Evolutionary conservation across 2,113 vertebrate genomes (phyloP).

Genomic region (Aviceda subcristata): DNA sequence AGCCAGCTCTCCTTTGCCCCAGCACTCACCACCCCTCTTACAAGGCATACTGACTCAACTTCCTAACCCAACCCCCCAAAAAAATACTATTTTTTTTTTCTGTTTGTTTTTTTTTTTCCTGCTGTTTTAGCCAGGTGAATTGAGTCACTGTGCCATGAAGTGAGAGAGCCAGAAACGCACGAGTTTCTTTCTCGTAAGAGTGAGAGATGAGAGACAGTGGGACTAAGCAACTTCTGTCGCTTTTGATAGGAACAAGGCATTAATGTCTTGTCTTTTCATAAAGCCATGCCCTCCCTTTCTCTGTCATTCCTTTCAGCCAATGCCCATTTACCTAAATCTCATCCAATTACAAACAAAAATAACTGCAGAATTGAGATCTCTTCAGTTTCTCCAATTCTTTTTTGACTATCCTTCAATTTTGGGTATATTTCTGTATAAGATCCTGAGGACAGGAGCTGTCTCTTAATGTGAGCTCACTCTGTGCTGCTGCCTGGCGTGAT

Average conservation of each 20-base stretch:
- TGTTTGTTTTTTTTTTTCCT: background rate
- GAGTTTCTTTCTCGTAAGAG: background rate
- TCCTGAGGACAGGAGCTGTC: background rate
- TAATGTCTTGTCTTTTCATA: background rate
- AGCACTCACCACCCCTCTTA: rapidly evolving
- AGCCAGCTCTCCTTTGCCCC: background rate
- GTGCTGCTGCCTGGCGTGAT: background rate
- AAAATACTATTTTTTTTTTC: rapidly evolving
- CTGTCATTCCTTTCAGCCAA: background rate
- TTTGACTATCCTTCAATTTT: background rate
- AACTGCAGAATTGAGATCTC: background rate
- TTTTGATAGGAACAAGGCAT: background rate
- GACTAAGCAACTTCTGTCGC: background rate
- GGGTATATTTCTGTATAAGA: background rate
- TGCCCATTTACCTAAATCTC: background rate
- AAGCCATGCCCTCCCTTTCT: background rate
- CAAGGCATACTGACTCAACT: background rate
- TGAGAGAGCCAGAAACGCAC: background rate
- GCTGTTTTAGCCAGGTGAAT: background rate
- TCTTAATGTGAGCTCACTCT: background rate
- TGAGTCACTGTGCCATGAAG: background rate
- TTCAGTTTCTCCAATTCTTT: background rate
- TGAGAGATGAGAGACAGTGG: background rate
- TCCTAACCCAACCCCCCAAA: background rate
- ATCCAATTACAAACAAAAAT: background rate